Evolutionary conservation across 2,797 vertebrate genomes (phyloP).

Genomic region (Hypotaenidia okinawae): DNA sequence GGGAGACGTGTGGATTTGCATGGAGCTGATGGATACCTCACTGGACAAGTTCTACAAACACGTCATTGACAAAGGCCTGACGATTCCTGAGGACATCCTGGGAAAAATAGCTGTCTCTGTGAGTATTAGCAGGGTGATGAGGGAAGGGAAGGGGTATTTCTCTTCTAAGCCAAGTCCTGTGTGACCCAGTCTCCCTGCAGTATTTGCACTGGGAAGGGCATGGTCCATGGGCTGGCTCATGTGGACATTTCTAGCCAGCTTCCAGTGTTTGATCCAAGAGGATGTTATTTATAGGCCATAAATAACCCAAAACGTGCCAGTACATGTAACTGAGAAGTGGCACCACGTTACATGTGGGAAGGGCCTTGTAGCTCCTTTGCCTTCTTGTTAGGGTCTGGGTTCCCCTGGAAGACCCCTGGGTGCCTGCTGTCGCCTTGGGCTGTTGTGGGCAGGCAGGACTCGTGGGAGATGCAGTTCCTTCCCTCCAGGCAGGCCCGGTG

Average conservation of each 20-base stretch:
- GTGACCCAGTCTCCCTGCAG: background rate
- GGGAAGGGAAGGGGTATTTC: background rate
- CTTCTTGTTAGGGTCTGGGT: background rate
- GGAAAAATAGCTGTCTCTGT: conserved; percentile 98
- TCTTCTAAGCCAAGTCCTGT: background rate
- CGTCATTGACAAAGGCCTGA: conserved; percentile 93
- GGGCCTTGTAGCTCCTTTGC: background rate
- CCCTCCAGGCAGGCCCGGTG: background rate
- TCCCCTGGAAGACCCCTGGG: background rate
- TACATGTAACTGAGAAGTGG: fast-evolving
- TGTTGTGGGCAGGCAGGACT: background rate
- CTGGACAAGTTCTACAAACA: conserved; percentile 99
- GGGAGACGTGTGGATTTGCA: conserved; percentile 99
- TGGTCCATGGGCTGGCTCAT: background rate
- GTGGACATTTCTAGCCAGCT: background rate
- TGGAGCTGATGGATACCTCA: conserved; percentile 99
- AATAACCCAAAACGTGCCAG: background rate
- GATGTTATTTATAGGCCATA: background rate
- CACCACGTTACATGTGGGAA: background rate
- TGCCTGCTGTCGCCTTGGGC: background rate
- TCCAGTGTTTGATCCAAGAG: background rate
- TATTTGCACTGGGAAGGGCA: background rate
- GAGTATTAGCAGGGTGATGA: conserved; percentile 64
- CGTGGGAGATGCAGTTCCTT: fast-evolving
- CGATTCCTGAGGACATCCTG: conserved; percentile 96